phyloP scores from a whole-genome alignment of 2,888 invertebrate genomes.

The Heliconius ismenius region DNA sequence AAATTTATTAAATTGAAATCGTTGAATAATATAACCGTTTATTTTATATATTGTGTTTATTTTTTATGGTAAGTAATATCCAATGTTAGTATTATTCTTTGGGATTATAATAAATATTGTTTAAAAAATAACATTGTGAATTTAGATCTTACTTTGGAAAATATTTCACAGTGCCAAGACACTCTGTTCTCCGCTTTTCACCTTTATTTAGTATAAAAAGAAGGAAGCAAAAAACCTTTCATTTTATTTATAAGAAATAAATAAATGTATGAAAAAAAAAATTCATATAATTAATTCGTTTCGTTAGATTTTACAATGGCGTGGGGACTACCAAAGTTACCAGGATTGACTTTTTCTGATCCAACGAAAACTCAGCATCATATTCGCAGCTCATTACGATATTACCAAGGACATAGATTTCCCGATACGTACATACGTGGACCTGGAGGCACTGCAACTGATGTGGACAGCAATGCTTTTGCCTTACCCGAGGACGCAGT shows the following conservation, averaged over 20 bases:
- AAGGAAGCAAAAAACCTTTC: no score
- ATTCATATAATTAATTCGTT: background rate
- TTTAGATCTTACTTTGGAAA: background rate
- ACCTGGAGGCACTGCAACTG: constrained; percentile 83
- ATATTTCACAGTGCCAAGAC: background rate
- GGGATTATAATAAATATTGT: background rate
- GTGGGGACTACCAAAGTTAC: constrained; percentile 86
- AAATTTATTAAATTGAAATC: constrained; percentile 7
- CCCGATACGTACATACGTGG: constrained; percentile 80
- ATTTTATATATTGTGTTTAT: constrained; percentile 13
- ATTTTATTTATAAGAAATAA: no score
- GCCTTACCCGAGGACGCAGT: constrained; percentile 78
- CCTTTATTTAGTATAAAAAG: no score
- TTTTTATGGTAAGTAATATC: constrained; percentile 11
- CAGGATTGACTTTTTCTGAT: constrained; percentile 85
- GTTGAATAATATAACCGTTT: background rate
- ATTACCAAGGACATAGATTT: constrained; percentile 85
- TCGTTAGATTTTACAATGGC: constrained; percentile 58
- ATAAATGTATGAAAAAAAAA: no score
- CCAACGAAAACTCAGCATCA: constrained; percentile 84
- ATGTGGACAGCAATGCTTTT: constrained; percentile 83
- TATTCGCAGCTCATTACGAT: constrained; percentile 83
- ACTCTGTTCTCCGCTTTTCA: no score
- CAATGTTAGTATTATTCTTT: background rate
- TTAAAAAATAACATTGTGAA: background rate